These are phyloP conservation scores for Myathropa florea DNA, from an alignment of 2,888 invertebrate species.

Conservation along the genomic window DNA sequence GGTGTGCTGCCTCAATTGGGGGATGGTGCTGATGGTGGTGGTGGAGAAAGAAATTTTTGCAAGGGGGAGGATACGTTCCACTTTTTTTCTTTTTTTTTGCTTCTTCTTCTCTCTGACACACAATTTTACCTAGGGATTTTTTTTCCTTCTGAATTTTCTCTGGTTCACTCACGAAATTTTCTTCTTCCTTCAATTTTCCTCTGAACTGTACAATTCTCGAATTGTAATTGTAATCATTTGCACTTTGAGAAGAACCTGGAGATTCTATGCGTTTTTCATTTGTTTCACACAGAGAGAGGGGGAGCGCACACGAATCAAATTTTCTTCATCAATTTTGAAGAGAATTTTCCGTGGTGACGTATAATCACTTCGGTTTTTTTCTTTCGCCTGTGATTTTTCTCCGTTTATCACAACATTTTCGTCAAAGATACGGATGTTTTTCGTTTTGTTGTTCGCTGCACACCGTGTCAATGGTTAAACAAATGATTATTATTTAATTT, in stretches of 20 bases:
- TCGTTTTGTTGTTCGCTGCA: neutral
- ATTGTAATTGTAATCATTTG: conserved; percentile 24
- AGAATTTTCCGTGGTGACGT: conserved; percentile 45
- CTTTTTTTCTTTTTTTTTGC: too few species aligned
- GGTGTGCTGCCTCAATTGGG: conserved; percentile 28
- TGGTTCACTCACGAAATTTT: conserved; percentile 1
- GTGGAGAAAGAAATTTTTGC: conserved; percentile 38
- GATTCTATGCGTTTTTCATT: conserved; percentile 1
- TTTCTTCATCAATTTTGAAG: neutral
- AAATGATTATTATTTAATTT: conserved; percentile 6
- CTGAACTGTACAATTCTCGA: neutral
- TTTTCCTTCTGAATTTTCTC: neutral
- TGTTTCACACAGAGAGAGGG: conserved; percentile 8
- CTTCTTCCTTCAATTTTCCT: neutral
- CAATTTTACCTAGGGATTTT: conserved; percentile 36
- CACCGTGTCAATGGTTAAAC: neutral
- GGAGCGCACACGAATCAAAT: neutral
- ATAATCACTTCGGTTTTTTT: conserved; percentile 31
- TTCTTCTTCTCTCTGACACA: conserved; percentile 19
- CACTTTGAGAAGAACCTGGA: neutral
- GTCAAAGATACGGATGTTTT: neutral
- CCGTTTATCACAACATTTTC: conserved; percentile 56
- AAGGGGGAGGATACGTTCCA: conserved; percentile 70
- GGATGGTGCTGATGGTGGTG: conserved; percentile 14
- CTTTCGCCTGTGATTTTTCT: conserved; percentile 22